Conservation (phyloP, 2,113 vertebrate species). For the Sphaerodactylus townsendi region DNA sequence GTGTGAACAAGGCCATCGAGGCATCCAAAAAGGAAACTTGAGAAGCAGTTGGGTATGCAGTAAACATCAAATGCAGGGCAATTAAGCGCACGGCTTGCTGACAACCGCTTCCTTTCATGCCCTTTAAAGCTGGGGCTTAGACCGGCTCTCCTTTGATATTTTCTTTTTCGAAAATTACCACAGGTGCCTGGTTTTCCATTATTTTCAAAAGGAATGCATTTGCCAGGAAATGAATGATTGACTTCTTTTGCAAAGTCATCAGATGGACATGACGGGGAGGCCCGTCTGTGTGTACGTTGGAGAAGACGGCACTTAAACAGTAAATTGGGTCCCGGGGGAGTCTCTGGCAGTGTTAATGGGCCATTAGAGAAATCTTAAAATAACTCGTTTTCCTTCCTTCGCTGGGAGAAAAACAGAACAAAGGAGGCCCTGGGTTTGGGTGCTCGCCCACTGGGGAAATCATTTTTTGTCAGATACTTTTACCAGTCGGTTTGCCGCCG, state of each 20-base stretch:
- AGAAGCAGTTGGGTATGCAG: background rate
- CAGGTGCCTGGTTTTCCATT: background rate
- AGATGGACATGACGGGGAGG: accelerated
- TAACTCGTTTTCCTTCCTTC: background rate
- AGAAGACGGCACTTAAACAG: background rate
- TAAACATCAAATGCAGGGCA: background rate
- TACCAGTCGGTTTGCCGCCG: background rate
- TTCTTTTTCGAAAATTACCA: background rate
- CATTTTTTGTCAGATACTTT: background rate
- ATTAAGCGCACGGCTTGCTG: background rate
- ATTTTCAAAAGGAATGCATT: background rate
- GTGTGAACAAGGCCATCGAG: background rate
- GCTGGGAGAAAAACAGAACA: background rate
- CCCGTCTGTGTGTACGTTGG: background rate
- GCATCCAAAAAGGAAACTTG: background rate
- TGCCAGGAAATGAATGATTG: background rate
- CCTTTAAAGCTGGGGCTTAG: background rate
- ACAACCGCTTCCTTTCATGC: background rate
- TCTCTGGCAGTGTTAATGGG: background rate
- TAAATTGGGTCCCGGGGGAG: background rate
- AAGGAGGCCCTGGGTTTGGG: background rate
- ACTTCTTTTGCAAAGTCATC: constrained; percentile 16
- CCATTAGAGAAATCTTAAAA: constrained; percentile 4
- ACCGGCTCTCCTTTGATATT: background rate
- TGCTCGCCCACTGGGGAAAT: background rate